phyloP scores from a whole-genome alignment of 2,113 vertebrate genomes.

The Herpailurus yagouaroundi region DNA sequence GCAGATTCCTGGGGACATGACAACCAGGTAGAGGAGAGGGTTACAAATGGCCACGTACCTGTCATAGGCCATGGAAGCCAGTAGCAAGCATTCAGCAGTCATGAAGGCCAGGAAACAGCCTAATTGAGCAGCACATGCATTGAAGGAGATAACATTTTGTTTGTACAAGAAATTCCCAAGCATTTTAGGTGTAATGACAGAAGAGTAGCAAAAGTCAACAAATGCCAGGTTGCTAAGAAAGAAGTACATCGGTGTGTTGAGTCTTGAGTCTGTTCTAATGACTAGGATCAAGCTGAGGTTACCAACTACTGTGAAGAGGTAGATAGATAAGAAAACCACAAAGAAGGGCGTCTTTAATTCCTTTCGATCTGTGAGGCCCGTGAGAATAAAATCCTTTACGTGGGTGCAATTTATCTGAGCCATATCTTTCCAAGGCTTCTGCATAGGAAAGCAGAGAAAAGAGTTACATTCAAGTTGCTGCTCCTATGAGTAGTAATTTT shows the following conservation, averaged over 20 bases:
- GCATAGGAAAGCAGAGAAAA: background rate
- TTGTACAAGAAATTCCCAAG: constrained; percentile 63
- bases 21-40: constrained; percentile 50
- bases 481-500: background rate
- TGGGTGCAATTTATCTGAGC: constrained; percentile 48
- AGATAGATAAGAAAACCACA: constrained; percentile 37
- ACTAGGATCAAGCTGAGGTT: constrained; percentile 62
- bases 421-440: background rate
- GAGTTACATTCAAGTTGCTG: background rate
- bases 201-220: constrained; percentile 65
- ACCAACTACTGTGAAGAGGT: constrained; percentile 32
- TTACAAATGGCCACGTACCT: constrained; percentile 72
- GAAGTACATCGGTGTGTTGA: constrained; percentile 70
- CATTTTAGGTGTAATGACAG: constrained; percentile 69
- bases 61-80: constrained; percentile 73
- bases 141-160: constrained; percentile 62
- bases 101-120: constrained; percentile 64
- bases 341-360: constrained; percentile 57
- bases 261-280: constrained; percentile 53
- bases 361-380: background rate
- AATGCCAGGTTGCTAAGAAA: constrained; percentile 72
- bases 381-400: constrained; percentile 30
- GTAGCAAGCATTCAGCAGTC: constrained; percentile 32
- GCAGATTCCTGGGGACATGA: constrained; percentile 64
- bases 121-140: constrained; percentile 67